Evolutionary conservation across 2,797 vertebrate species (phyloP).

Genomic region (Microchirus variegatus): DNA sequence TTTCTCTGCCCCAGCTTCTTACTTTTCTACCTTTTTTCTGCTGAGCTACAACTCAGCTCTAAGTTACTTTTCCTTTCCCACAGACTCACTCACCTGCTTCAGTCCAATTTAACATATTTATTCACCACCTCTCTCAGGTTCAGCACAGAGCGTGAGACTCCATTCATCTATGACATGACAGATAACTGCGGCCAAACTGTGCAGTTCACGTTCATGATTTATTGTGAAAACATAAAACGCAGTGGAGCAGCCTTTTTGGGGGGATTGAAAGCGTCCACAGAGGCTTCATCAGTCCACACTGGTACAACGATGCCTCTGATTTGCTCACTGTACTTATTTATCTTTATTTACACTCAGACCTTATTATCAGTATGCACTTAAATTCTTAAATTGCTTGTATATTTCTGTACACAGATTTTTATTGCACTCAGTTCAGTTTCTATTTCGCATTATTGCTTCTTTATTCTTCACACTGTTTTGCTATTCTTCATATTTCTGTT

Average conservation of each 20-base stretch:
- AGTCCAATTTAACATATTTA: not conserved
- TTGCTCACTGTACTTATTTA: too few relatives aligned
- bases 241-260: not conserved
- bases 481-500: too few relatives aligned
- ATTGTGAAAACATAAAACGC: not conserved
- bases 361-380: too few relatives aligned
- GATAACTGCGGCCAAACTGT: not conserved
- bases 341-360: too few relatives aligned
- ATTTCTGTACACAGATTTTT: too few relatives aligned
- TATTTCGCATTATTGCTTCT: too few relatives aligned
- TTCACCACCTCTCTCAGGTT: conserved; percentile 11
- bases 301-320: too few relatives aligned
- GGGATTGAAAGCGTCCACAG: not conserved
- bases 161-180: not conserved
- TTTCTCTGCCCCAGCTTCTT: conserved; percentile 14
- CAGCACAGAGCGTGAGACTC: conserved; percentile 1
- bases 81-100: not conserved
- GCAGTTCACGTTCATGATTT: conserved; percentile 1
- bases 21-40: conserved; percentile 15
- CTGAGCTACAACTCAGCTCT: conserved; percentile 1
- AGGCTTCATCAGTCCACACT: too few relatives aligned
- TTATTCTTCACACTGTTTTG: too few relatives aligned
- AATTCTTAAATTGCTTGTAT: too few relatives aligned
- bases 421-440: too few relatives aligned
- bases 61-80: conserved; percentile 16